Base-by-base conservation (phyloP, 1,140 invertebrate species). In the Brachionus manjavacas region DNA sequence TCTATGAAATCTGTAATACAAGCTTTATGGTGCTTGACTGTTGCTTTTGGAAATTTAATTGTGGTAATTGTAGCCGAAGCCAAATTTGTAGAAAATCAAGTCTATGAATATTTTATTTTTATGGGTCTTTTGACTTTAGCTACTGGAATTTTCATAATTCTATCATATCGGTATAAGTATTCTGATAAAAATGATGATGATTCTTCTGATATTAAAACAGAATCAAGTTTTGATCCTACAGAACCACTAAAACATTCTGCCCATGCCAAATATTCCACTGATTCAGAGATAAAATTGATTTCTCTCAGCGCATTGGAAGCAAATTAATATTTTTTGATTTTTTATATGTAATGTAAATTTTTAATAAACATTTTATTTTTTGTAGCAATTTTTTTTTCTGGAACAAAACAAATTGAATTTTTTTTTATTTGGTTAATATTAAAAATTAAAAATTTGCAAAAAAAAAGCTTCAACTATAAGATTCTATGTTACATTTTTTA, bases 1-100 rank as follows among this genome's bases (percentile, higher is more conserved):
- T 94, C 92, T 85, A 96, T 98, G 95, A 97, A 96, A 87, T 94
- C 95, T 0, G 92, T 98, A 0, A 88, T 98, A 28, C 93, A 95
- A 88, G 95, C 96, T 8, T 92, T 92, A 2, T 98, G 95, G 94
- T 90, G 96, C 35, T 88, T 98, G 0, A 96, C 95, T 0, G 94
- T 94, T 8, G 94, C 96, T 0, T 91, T 96, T 87, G 96, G 96
- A 25, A 97, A 98, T 89, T 88, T 97, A 3, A 92, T 98, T 76
- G 94, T 95, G 7, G 93, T 97, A 1, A 92, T 97, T 20, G 91
- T 98, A 39, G 93, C 95, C 7, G 93, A 94, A 88, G 89, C 91
- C 6, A 46, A 84, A 4, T 74, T 87, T 25, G 85, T 88, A 64
- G 85, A 86, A 12, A 86, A 84, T 55, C 88, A 88, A 86, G 88